Conservation (phyloP, 2,113 vertebrate species). For the Lepus americanus region DNA sequence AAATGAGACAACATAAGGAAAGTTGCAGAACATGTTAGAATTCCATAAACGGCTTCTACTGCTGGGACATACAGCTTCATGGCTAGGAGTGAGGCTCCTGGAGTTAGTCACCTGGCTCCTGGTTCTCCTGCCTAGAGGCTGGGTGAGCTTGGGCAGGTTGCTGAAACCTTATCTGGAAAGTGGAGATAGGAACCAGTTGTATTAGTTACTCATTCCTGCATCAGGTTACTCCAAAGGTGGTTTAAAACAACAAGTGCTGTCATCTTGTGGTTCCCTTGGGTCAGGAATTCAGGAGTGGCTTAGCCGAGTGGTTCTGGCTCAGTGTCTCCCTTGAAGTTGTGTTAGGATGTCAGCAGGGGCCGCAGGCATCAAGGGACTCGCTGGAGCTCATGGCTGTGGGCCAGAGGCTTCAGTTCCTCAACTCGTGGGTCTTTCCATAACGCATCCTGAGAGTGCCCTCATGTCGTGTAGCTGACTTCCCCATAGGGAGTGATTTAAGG, state of each 20-base stretch:
- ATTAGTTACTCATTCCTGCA: background rate
- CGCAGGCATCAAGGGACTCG: background rate
- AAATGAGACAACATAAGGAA: conserved; percentile 52
- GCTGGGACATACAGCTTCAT: background rate
- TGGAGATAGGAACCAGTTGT: background rate
- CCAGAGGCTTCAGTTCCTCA: conserved; percentile 33
- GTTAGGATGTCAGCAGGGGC: background rate
- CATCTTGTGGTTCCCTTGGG: conserved; percentile 8
- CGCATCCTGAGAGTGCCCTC: conserved; percentile 6
- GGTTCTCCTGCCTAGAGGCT: background rate
- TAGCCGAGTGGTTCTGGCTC: background rate
- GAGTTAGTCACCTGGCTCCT: background rate
- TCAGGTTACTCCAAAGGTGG: conserved; percentile 9
- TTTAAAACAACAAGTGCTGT: conserved; percentile 42
- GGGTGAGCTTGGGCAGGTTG: background rate
- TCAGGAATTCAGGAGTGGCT: conserved; percentile 42
- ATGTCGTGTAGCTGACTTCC: background rate
- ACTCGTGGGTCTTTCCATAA: background rate
- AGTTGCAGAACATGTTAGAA: background rate
- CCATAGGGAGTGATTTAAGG: background rate
- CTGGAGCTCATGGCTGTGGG: background rate
- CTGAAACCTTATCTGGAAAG: conserved; percentile 33
- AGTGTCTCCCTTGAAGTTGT: background rate
- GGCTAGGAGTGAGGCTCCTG: conserved; percentile 32
- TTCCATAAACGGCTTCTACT: conserved; percentile 41